Base-by-base conservation (phyloP, 2,113 vertebrate species). In the Candoia aspera region DNA sequence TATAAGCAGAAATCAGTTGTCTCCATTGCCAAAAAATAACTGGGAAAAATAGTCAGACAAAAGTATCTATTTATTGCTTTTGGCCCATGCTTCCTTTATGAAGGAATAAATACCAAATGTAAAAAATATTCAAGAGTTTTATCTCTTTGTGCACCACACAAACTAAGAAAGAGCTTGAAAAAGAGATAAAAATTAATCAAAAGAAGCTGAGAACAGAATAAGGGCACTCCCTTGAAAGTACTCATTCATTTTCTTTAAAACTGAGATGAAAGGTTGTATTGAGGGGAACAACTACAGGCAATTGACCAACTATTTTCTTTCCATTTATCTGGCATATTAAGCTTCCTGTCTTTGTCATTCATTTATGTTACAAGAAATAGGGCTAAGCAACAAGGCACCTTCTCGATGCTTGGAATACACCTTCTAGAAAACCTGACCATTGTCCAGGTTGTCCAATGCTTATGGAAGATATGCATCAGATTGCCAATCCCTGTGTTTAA, bases 1-100 rank as follows among this genome's bases (percentile, higher is more conserved):
- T 62, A 89, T 54, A n/a, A 89, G 46, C 86, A 92, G 57, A 59
- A 84, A 88, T 17, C 57, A 42, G 49, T 59, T 84, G 86, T 54
- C 88, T 89, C n/a, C 21, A 11, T 55, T 92, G 46, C 79, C 58
- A 55, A 85, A 15, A 84, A 89, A 37, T 87, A 87, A 60, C 60
- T 53, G 6, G 11, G n/a, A 8, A 79, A 23, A 62, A 86, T 57
- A 53, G 37, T 86, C 84, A 49, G 60, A 53, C 42, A 68, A 8
- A 21, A 19, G 12, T 54, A 54, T 33, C 64, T 53, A 24, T 33
- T 79, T 79, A 88, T 59, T 83, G 54, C 54, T 88, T 83, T 11
- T 60, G 68, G 42, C 53, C 24, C 57, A 24, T 0, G 2, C 53
- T 88, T 26, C 3, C 64, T 84, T n/a, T 33, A 3, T 86, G 58